Percentiles rank a stretch among this genome's conserved stretches.
Evolutionary conservation across 2,113 vertebrate genomes (phyloP).

Genomic region (Rhagologus leucostigma): DNA sequence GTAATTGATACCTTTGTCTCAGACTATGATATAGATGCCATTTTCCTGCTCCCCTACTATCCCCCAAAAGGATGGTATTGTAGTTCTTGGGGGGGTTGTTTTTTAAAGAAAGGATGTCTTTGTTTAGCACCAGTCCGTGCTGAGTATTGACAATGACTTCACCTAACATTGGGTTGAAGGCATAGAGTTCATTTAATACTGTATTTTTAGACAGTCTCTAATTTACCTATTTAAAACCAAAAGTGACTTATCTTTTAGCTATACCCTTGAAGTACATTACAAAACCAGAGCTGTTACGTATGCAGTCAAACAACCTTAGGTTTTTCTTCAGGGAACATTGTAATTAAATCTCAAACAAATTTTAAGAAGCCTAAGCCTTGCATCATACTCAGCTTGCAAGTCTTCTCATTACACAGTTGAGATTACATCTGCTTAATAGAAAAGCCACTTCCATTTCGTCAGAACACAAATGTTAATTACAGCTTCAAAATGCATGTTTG

Average conservation of each 20-base stretch:
- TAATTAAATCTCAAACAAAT: neutral
- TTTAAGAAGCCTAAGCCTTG: neutral
- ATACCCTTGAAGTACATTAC: neutral
- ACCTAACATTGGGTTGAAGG: neutral
- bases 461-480: constrained; percentile 65
- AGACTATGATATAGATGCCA: too few relatives aligned
- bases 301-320: neutral
- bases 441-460: constrained; percentile 56
- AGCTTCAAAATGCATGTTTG: constrained; percentile 44
- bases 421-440: constrained; percentile 45
- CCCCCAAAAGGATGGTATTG: neutral
- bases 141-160: neutral
- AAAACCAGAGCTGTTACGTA: neutral
- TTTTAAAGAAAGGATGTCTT: neutral
- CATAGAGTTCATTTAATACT: neutral
- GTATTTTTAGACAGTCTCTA: neutral
- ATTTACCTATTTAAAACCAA: neutral
- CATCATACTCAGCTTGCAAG: neutral
- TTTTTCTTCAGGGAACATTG: neutral
- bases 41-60: neutral
- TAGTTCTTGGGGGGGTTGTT: fast-evolving
- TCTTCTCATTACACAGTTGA: neutral
- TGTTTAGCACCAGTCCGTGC: neutral
- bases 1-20: neutral
- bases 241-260: neutral